Evolutionary conservation across 2,797 vertebrate genomes (phyloP).

Genomic region (Protonibea diacanthus): DNA sequence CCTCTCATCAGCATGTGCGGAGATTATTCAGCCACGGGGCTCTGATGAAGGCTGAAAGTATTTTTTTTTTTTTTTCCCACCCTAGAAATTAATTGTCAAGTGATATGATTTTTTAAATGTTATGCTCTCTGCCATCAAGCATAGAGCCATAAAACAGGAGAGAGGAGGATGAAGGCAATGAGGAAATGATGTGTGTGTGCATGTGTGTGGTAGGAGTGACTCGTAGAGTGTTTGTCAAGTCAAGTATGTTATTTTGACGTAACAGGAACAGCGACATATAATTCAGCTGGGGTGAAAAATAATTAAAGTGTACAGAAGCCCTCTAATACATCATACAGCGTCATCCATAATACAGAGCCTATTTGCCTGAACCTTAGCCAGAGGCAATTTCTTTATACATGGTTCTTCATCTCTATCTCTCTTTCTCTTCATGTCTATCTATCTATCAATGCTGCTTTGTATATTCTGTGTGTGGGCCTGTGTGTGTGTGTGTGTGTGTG

Average conservation of each 20-base stretch:
- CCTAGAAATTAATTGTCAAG: constrained; percentile 23
- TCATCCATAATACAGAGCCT: constrained; percentile 30
- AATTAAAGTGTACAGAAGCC: constrained; percentile 51
- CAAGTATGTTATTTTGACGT: constrained; percentile 18
- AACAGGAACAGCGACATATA: constrained; percentile 48
- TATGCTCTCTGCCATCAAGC: neutral
- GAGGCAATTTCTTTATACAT: constrained; percentile 52
- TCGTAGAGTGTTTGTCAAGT: constrained; percentile 12
- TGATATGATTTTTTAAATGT: constrained; percentile 10
- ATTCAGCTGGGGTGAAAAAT: constrained; percentile 59
- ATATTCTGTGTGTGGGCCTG: neutral
- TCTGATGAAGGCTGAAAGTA: constrained; percentile 12
- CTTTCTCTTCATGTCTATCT: constrained; percentile 24
- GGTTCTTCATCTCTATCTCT: constrained; percentile 27
- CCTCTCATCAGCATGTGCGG: constrained; percentile 33
- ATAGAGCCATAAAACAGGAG: neutral
- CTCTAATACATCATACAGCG: constrained; percentile 38
- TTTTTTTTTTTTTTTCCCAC: neutral
- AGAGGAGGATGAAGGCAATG: neutral
- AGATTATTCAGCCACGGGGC: constrained; percentile 23
- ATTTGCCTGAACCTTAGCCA: constrained; percentile 54
- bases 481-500: neutral
- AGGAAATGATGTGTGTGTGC: constrained; percentile 7
- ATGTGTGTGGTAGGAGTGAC: neutral
- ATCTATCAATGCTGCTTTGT: constrained; percentile 26